Evolutionary conservation across 2,888 invertebrate genomes (phyloP), one percentile per base, ranked within the genome.

Genomic region (Erynnis tages): DNA sequence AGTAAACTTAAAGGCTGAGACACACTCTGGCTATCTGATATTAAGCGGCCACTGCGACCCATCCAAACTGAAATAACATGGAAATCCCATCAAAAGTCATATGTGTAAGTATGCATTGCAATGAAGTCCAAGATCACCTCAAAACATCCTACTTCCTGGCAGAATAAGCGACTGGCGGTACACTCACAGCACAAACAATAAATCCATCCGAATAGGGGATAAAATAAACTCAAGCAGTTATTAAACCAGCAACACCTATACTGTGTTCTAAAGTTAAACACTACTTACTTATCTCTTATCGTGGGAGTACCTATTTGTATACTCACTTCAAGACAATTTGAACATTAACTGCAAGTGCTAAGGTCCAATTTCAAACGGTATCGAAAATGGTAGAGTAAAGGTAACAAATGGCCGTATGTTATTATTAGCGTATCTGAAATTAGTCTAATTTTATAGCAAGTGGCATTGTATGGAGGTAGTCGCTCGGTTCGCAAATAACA

Each of bases 401-500:
- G 44, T 44, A 52, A 52, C 50, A 44, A 52, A 52, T 44, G 43
- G 50, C 44, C 43, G 44, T 44, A 52, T 44, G 50, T 52, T 52
- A 52, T 52, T 52, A 52, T 52, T 52, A 52, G 43, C 44, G 43
- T 52, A 52, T 52, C 50, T 52, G 44, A 52, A 52, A 52, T 52
- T 52, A 52, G 50, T 44, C 50, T 52, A 52, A 52, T 52, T 43
- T 50, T 43, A 43, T 43, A 43, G 50, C 41, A 41, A 50, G 35
- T 34, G 41, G 43, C 29, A 43, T 27, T 43, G 50, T 50, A 21
- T 40, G 30, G 19, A 43, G 13, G 19, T 35, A 40, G 23, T 23
- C 10, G 41, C 35, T 49, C 16, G 7, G 27, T 10, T 13, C 16
- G 16, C 30, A 19, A 27, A 30, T 34, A 34, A 27, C 27, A 27